Evolutionary conservation across 2,797 vertebrate species (phyloP).

Genomic region (Lophura swinhoii): DNA sequence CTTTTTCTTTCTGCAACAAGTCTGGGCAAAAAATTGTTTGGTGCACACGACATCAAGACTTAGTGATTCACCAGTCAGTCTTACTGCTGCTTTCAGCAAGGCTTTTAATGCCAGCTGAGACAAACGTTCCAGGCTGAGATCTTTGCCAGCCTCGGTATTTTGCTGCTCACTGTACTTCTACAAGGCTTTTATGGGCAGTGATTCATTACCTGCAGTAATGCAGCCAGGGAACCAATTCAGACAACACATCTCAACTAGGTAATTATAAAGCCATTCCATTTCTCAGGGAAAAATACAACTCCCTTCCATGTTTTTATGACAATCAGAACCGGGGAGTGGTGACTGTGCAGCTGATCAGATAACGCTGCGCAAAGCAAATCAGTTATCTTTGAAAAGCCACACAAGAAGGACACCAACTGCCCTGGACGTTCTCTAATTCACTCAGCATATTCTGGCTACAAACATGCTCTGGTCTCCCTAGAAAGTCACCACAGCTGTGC

Average conservation of each 20-base stretch:
- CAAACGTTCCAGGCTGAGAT: background rate
- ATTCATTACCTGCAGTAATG: slow-evolving; percentile 15
- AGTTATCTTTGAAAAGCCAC: background rate
- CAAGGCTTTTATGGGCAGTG: slow-evolving; percentile 28
- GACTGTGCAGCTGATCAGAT: background rate
- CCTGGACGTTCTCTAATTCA: background rate
- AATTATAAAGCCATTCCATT: background rate
- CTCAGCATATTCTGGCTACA: background rate
- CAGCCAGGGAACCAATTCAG: slow-evolving; percentile 2
- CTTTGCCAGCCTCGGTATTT: slow-evolving; percentile 5
- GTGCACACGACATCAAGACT: background rate
- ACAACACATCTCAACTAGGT: background rate
- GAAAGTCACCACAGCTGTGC: background rate
- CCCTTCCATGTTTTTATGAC: background rate
- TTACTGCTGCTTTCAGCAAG: background rate
- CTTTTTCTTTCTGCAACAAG: slow-evolving; percentile 8
- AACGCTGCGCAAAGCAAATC: background rate
- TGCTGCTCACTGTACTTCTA: background rate
- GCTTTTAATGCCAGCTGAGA: slow-evolving; percentile 21
- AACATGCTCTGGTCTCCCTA: background rate
- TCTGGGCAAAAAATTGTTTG: background rate
- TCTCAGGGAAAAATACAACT: slow-evolving; percentile 12
- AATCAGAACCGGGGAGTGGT: background rate
- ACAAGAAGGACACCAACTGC: background rate
- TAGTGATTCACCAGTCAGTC: slow-evolving; percentile 7